Base-by-base conservation (phyloP, 2,888 invertebrate species). In the Phrixothrix hirtus region DNA sequence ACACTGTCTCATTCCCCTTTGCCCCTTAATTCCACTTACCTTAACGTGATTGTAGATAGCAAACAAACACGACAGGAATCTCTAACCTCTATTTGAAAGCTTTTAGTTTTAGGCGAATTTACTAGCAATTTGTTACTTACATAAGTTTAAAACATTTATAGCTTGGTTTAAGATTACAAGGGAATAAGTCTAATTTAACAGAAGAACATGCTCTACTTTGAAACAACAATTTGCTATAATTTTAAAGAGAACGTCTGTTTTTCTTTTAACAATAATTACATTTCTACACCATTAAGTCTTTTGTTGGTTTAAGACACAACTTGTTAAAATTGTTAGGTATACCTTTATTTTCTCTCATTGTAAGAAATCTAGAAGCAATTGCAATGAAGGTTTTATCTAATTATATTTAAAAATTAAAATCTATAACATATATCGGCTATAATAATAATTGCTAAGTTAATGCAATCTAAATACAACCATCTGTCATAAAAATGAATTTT, bases 1-100 rank as follows among this genome's bases (percentile, higher is more conserved):
- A 53, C 48, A 55, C 60, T 61, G 61, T 57, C 60, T 62, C 58
- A 53, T 59, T 37, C 55, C 46, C 36, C 47, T 43, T 50, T 57
- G 44, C 43, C 52, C 48, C 30, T 36, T 46, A 42, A 49, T 54
- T 42, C 55, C 52, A 41, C 50, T 39, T 32, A 36, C 43, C 29
- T 37, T 32, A 43, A 29, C 44, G 27, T 13, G 45, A 47, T 53
- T 36, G 16, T 16, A 47, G 47, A 47, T 47, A 43, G 30, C 32
- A 41, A 46, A 41, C 21, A 29, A 45, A 52, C 46, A 52, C 46
- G 52, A 39, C 29, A 44, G 16, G 50, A 21, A 32, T 17, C 35
- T 31, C 9, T 13, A 32, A 32, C 12, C 32, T 25, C 16, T 21
- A 12, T n/a, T 36, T 10, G 10, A 25, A 16, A 11, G 36, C 9